These are phyloP conservation scores for Macrochelys suwanniensis DNA, from an alignment of 2,797 vertebrate species.

Conservation along the genomic window DNA sequence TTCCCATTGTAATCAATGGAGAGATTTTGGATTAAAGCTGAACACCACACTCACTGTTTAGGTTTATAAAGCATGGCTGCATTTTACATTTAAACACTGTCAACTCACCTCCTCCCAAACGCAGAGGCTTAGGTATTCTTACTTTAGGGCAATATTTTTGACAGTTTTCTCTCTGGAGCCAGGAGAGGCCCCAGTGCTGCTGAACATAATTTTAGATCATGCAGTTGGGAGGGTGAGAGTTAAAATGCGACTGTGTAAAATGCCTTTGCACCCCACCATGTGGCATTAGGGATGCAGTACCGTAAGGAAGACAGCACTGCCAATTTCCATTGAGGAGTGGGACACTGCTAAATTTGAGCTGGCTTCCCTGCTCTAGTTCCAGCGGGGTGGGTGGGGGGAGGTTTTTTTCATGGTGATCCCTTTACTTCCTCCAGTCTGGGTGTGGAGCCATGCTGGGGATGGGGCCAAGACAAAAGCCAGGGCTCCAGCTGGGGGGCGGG, in stretches of 20 bases:
- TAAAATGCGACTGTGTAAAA: background rate
- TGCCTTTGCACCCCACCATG: background rate
- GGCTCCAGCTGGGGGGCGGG: too few species aligned
- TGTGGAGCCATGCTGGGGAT: too few species aligned
- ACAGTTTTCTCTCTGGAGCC: background rate
- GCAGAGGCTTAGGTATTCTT: background rate
- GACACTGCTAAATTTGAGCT: background rate
- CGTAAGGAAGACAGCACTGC: background rate
- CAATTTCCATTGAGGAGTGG: background rate
- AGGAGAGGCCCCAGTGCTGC: background rate
- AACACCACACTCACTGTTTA: background rate
- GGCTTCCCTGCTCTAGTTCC: background rate
- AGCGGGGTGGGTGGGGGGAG: background rate
- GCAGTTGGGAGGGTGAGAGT: background rate
- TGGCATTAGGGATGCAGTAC: background rate
- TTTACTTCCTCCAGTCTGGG: too few species aligned
- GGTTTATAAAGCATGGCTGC: background rate
- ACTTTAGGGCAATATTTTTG: background rate
- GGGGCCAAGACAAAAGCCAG: too few species aligned
- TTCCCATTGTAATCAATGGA: background rate
- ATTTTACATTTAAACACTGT: fast-evolving
- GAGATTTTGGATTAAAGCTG: fast-evolving
- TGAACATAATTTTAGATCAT: background rate
- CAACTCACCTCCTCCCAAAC: background rate
- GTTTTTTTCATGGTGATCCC: background rate